A percentile compares a stretch with the other conserved stretches of the same genome.
Conservation (phyloP, 1,140 invertebrate species). For the Bicyclus anynana region DNA sequence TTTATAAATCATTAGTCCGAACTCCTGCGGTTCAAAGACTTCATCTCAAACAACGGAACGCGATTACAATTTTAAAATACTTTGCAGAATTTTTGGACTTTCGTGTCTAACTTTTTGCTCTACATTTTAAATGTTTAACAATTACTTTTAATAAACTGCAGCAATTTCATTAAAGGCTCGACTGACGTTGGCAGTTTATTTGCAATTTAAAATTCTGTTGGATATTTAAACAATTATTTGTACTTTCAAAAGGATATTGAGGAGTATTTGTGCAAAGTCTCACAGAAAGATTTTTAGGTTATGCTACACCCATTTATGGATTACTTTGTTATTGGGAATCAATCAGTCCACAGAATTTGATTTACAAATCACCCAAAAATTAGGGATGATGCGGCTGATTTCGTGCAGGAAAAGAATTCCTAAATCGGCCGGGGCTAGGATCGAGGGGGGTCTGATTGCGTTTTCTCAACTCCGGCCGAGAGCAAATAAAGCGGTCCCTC, state of each 20-base stretch:
- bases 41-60: constrained; percentile 30
- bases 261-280: too few relatives aligned
- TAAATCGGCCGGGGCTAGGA: constrained; percentile 35
- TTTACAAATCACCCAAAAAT: constrained; percentile 59
- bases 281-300: too few relatives aligned
- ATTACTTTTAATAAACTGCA: background rate
- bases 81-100: constrained; percentile 6
- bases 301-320: background rate
- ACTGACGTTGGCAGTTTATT: background rate
- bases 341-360: constrained; percentile 20
- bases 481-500: constrained; percentile 67
- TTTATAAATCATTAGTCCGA: background rate
- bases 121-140: background rate
- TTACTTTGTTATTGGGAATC: background rate
- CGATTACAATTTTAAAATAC: constrained; percentile 21
- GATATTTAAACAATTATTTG: too few relatives aligned
- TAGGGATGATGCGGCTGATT: constrained; percentile 45
- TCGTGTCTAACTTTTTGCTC: background rate
- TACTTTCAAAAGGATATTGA: too few relatives aligned
- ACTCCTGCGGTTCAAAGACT: constrained; percentile 26
- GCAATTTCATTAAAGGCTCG: background rate
- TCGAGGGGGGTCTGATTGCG: constrained; percentile 61
- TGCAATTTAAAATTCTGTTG: background rate
- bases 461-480: constrained; percentile 40
- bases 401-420: constrained; percentile 46